Conservation (phyloP, 2,888 invertebrate genomes). For the Neuroscelio doddi region DNA sequence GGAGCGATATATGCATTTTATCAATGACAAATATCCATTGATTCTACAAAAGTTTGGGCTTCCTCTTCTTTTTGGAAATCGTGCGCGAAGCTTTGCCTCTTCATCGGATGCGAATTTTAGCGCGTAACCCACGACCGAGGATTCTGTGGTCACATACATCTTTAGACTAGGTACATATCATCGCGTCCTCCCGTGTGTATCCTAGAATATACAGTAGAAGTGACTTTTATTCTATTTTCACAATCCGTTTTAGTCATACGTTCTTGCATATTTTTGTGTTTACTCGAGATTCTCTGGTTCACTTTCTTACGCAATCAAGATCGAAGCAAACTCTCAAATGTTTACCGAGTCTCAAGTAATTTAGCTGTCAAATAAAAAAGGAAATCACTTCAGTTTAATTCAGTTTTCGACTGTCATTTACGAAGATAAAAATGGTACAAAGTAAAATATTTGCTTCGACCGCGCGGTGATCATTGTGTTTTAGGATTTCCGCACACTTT, state of each 20-base stretch:
- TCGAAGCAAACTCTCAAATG: too few relatives aligned
- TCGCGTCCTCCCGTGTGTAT: conserved; percentile 58
- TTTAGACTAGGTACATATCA: conserved; percentile 68
- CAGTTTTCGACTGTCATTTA: too few relatives aligned
- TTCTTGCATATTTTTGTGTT: conserved; percentile 14
- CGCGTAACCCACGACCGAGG: conserved; percentile 35
- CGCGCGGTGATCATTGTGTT: not conserved
- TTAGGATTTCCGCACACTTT: conserved; percentile 15
- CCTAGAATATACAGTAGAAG: conserved; percentile 25
- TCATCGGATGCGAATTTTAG: too few relatives aligned
- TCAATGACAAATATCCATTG: too few relatives aligned
- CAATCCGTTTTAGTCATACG: conserved; percentile 37
- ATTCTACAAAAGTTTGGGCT: conserved; percentile 6
- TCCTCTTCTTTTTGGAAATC: not conserved
- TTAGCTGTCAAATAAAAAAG: too few relatives aligned
- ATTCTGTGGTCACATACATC: conserved; percentile 37
- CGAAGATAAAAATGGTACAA: too few relatives aligned
- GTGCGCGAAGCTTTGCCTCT: not conserved
- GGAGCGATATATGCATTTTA: too few relatives aligned
- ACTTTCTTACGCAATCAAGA: conserved; percentile 15
- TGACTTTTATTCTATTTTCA: conserved; percentile 27
- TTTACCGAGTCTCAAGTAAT: too few relatives aligned
- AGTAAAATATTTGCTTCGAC: too few relatives aligned
- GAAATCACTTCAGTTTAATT: too few relatives aligned
- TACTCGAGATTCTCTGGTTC: conserved; percentile 22